Percentiles rank a stretch among this genome's conserved stretches.
Conservation (phyloP, 1,140 invertebrate species). For the Grapholita molesta region DNA sequence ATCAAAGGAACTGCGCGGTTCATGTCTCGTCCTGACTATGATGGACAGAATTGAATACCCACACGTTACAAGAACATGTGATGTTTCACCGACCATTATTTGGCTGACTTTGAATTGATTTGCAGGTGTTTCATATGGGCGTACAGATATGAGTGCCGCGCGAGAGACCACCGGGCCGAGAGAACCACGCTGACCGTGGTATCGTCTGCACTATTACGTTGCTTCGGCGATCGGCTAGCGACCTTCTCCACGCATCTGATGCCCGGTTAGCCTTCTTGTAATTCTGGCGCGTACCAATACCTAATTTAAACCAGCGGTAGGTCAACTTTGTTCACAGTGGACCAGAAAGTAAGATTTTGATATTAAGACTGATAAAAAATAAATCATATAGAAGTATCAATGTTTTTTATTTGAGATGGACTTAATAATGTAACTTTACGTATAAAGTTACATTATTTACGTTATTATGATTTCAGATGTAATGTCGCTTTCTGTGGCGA, state of each 20-base stretch:
- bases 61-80: too few relatives aligned
- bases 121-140: slow-evolving; percentile 60
- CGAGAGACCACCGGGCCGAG: slow-evolving; percentile 42
- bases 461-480: slow-evolving; percentile 46
- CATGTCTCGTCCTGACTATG: too few relatives aligned
- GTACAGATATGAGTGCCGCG: slow-evolving; percentile 56
- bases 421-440: too few relatives aligned
- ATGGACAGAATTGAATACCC: too few relatives aligned
- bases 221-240: slow-evolving; percentile 40
- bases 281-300: neutral
- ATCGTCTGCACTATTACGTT: slow-evolving; percentile 35
- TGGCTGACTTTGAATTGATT: neutral
- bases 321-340: too few relatives aligned
- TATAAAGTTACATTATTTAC: too few relatives aligned
- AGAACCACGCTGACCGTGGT: slow-evolving; percentile 49
- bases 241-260: slow-evolving; percentile 43
- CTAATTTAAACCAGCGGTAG: too few relatives aligned
- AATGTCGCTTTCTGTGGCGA: slow-evolving; percentile 47
- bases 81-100: neutral
- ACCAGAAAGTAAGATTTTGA: too few relatives aligned
- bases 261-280: slow-evolving; percentile 41
- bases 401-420: too few relatives aligned
- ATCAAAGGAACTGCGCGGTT: too few relatives aligned
- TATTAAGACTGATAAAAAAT: too few relatives aligned
- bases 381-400: too few relatives aligned